phyloP scores from a whole-genome alignment of 2,113 vertebrate genomes.

The Gallinago media region DNA sequence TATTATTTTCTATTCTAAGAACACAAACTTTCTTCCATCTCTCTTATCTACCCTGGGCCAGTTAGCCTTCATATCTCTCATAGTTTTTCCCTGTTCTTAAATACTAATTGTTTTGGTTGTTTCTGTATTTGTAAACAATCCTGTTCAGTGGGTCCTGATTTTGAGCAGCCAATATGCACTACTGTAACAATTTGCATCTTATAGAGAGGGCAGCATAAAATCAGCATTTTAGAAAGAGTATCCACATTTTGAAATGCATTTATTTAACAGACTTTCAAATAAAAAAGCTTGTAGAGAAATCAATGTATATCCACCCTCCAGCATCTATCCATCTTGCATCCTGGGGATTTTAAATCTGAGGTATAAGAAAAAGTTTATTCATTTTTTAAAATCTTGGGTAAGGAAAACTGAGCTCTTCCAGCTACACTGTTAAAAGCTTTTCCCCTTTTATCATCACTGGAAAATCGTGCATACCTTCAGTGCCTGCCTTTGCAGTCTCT shows the following conservation, averaged over 20 bases:
- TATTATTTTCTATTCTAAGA: not conserved
- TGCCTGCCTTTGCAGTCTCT: not conserved
- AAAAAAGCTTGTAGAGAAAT: conserved; percentile 10
- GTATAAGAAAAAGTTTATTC: not conserved
- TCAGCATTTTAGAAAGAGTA: not conserved
- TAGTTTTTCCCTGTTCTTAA: not conserved
- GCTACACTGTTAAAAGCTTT: not conserved
- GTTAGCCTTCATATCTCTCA: not conserved
- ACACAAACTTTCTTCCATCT: not conserved
- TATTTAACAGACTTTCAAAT: conserved; percentile 32
- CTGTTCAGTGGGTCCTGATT: not conserved
- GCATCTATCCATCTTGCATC: not conserved
- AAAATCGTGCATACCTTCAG: not conserved
- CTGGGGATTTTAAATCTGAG: not conserved
- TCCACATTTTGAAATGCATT: not conserved
- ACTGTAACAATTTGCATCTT: not conserved
- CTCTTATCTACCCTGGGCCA: not conserved
- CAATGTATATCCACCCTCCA: not conserved
- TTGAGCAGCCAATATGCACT: not conserved
- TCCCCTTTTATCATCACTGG: not conserved
- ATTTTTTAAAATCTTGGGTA: not conserved
- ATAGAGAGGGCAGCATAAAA: not conserved
- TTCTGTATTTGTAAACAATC: not conserved
- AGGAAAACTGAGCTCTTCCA: conserved; percentile 14
- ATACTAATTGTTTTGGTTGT: not conserved